Base-by-base conservation (phyloP, 2,888 invertebrate genomes). In the Tachina fera region DNA sequence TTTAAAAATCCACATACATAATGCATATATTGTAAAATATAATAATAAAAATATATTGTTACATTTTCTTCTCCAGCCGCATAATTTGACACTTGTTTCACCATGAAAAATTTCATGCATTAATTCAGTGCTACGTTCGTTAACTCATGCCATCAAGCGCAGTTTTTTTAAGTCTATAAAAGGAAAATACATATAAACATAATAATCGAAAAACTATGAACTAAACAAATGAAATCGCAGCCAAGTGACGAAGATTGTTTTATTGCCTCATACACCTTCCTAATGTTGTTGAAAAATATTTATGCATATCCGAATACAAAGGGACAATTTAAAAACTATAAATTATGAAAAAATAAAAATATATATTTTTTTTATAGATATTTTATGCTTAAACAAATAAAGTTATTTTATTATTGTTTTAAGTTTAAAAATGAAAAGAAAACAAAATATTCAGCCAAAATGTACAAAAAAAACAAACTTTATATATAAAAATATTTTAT, bases 311-410 rank as follows among this genome's bases (percentile, higher is more conserved):
- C 13, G 16, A 72, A 68, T 51, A 72, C 67, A 83, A 72, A 78
- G 83, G 65, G 67, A 74, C 72, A 77, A 83, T 83, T 83, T 83
- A 78, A 83, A 83, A 72, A 78, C 77, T 74, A 83, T 83, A 83
- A 83, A 78, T 83, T 78, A 78, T 72, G 53, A 47, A 61, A 74
- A 83, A 83, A 68, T 67, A 68, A 82, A 82, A 82, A 31, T 31
- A 31, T 31, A 31, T 19, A 13, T 43, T 11, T 47, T 10, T 31
- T 8, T 9, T 19, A 19, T 19, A 49, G n/a, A 67, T 13, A 51
- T 22, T 43, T 4, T 58, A 43, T 75, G 31, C 31, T 31, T 31
- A 31, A 31, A 31, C 6, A 31, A 31, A 31, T 31, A 31, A 31
- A 31, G 31, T 39, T 77, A 63, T 60, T 61, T 76, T 78, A 72